These are phyloP conservation scores for Cistogaster globosa DNA, from an alignment of 2,888 invertebrate genomes.

Conservation along the genomic window DNA sequence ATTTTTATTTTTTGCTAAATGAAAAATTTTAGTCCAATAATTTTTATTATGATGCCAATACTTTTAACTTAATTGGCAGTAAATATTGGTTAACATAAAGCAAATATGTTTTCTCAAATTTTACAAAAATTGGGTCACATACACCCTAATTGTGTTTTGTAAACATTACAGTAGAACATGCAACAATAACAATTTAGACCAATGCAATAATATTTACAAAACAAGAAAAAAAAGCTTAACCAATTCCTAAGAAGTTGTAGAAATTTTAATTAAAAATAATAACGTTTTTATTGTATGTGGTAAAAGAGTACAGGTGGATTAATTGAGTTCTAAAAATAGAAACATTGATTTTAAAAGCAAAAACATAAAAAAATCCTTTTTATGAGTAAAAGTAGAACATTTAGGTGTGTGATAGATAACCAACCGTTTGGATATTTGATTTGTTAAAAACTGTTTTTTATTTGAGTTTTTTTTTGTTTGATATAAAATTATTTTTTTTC, in stretches of 20 bases:
- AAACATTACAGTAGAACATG: constrained; percentile 57
- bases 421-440: constrained; percentile 3
- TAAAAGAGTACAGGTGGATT: neutral
- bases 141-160: constrained; percentile 25
- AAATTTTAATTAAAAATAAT: neutral
- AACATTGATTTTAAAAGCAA: neutral
- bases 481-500: neutral
- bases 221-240: constrained; percentile 14
- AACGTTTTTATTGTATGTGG: neutral
- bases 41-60: constrained; percentile 17
- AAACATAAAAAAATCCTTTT: too few species aligned
- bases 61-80: constrained; percentile 49
- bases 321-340: neutral
- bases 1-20: neutral
- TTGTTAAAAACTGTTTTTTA: neutral
- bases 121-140: constrained; percentile 53
- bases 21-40: neutral
- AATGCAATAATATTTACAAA: constrained; percentile 1
- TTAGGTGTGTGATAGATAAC: neutral
- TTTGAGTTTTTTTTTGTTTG: neutral
- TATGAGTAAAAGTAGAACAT: neutral
- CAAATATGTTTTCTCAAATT: constrained; percentile 12
- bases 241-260: neutral
- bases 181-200: constrained; percentile 43
- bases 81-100: constrained; percentile 26